A percentile compares a stretch with the other conserved stretches of the same genome.
Conservation (phyloP, 2,797 vertebrate species). For the Limnodromus scolopaceus region DNA sequence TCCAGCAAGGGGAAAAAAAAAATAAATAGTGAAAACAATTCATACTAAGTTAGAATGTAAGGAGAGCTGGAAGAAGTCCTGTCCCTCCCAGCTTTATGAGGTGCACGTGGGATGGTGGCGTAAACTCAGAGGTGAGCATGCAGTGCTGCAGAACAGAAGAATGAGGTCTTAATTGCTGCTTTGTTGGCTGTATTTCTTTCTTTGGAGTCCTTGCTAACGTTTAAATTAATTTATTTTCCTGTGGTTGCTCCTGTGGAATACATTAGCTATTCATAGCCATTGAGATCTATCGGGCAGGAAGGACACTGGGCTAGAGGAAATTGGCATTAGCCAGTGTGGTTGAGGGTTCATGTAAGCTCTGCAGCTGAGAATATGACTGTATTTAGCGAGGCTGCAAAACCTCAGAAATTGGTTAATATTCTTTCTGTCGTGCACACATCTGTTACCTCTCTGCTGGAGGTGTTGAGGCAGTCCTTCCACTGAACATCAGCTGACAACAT, state of each 20-base stretch:
- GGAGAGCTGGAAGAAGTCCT: neutral
- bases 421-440: neutral
- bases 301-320: constrained; percentile 25
- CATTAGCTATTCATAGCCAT: constrained; percentile 59
- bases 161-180: constrained; percentile 28
- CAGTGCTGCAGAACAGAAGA: neutral
- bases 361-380: neutral
- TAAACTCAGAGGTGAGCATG: neutral
- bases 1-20: neutral
- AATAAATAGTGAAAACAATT: neutral
- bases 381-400: neutral
- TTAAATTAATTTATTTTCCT: constrained; percentile 66
- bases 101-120: neutral
- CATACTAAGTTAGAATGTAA: neutral
- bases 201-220: constrained; percentile 58
- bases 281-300: constrained; percentile 6
- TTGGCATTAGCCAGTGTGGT: constrained; percentile 38
- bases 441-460: neutral
- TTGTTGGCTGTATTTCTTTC: constrained; percentile 56
- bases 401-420: neutral
- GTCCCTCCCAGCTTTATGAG: neutral
- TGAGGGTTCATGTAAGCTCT: neutral
- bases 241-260: constrained; percentile 64
- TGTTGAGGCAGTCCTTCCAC: neutral
- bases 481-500: neutral